These are phyloP conservation scores for Beaufortia kweichowensis DNA, from an alignment of 2,113 vertebrate species.

Conservation along the genomic window DNA sequence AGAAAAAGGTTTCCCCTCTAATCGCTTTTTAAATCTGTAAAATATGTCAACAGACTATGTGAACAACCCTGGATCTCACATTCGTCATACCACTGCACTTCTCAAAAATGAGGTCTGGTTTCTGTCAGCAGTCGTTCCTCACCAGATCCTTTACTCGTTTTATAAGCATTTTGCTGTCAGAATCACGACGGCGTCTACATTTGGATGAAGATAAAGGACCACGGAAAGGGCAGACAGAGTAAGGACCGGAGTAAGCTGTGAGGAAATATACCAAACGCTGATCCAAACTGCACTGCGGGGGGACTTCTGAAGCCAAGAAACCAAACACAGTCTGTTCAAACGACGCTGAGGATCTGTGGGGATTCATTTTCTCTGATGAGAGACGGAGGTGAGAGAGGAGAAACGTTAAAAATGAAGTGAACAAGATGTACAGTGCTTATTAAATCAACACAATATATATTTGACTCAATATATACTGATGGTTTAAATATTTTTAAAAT, in stretches of 20 bases:
- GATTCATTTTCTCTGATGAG: not conserved
- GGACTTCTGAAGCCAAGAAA: not conserved
- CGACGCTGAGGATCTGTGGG: not conserved
- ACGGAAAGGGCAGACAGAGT: not conserved
- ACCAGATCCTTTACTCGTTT: not conserved
- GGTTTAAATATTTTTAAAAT: too few species aligned
- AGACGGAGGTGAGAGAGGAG: not conserved
- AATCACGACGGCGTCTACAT: not conserved
- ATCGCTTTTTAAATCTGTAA: slow-evolving; percentile 2
- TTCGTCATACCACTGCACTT: not conserved
- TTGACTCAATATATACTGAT: too few species aligned
- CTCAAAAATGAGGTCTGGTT: not conserved
- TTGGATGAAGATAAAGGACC: not conserved
- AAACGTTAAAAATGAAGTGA: not conserved
- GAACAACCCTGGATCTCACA: not conserved
- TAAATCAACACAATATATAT: too few species aligned
- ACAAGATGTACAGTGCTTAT: too few species aligned
- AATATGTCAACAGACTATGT: not conserved
- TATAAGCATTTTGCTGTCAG: not conserved
- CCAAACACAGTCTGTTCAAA: not conserved
- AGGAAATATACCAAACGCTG: not conserved
- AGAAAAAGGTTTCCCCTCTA: not conserved
- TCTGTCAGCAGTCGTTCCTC: slow-evolving; percentile 6
- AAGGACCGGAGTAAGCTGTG: not conserved
- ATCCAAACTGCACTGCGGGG: not conserved